Conservation (phyloP, 1,140 invertebrate genomes). For the Melanaphis sacchari region DNA sequence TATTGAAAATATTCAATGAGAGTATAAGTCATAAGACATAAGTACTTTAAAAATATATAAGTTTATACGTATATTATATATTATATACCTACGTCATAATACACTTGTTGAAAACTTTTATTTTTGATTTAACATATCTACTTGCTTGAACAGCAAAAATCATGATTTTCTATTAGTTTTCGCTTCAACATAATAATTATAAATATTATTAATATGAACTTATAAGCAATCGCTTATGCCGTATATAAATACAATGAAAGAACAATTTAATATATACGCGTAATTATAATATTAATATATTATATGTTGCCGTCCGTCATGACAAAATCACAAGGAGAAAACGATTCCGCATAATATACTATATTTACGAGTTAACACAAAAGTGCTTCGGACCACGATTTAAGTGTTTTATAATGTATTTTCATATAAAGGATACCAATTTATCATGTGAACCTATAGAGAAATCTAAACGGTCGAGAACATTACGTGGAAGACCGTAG, state of each 20-base stretch:
- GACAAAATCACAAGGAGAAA: constrained; percentile 7
- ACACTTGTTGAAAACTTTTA: no score
- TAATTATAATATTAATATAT: not conserved
- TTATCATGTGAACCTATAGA: not conserved
- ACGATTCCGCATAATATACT: not conserved
- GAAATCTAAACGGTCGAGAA: not conserved
- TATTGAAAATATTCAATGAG: not conserved
- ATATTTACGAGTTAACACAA: not conserved
- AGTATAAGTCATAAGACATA: no score
- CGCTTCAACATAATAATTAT: not conserved
- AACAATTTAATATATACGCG: not conserved
- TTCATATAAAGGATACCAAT: not conserved
- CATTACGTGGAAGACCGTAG: not conserved
- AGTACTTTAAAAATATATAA: not conserved
- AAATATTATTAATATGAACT: not conserved
- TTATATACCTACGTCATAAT: no score
- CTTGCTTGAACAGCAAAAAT: not conserved
- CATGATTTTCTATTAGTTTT: not conserved
- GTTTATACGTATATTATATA: no score
- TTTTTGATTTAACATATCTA: no score
- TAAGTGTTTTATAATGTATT: constrained; percentile 18
- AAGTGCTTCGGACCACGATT: not conserved
- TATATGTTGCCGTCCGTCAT: not conserved
- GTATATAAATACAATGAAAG: not conserved
- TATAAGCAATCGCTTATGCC: not conserved